These are phyloP conservation scores for Lipophrys pholis DNA, from an alignment of 2,113 vertebrate species.

Conservation along the genomic window DNA sequence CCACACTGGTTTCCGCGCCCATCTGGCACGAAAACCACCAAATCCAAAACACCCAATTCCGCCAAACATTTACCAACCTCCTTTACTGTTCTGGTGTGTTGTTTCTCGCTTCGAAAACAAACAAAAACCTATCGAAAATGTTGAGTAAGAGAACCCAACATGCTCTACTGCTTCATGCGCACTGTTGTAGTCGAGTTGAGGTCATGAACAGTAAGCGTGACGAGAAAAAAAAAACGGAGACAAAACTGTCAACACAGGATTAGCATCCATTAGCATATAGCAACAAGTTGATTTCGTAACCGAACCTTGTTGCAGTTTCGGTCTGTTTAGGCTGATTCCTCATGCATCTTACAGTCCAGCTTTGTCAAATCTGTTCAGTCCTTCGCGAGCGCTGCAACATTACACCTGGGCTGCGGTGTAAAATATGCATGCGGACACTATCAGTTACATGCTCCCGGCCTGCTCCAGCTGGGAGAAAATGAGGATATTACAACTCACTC, in stretches of 20 bases:
- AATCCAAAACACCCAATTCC: no score
- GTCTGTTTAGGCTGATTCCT: conserved; percentile 2
- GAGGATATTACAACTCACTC: conserved; percentile 73
- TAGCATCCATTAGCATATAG: background rate
- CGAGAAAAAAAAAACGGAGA: background rate
- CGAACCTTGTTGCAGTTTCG: background rate
- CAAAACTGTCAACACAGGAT: background rate
- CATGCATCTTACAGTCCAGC: conserved; percentile 7
- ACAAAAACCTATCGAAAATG: no score
- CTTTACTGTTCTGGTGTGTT: no score
- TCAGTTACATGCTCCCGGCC: conserved; percentile 73
- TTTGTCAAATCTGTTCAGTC: conserved; percentile 76
- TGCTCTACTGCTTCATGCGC: no score
- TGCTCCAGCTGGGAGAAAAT: conserved; percentile 73
- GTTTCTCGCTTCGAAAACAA: no score
- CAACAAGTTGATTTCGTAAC: background rate
- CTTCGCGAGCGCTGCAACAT: conserved; percentile 66
- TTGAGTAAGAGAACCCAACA: no score
- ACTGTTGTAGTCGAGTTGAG: background rate
- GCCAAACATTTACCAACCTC: no score
- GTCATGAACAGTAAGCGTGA: background rate
- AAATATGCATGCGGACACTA: conserved; percentile 80
- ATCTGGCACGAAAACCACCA: no score
- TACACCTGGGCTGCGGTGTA: conserved; percentile 72
- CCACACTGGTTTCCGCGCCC: no score